A percentile compares a stretch with the other conserved stretches of the same genome.
These are phyloP conservation scores for Dusona sp. DNA, from an alignment of 2,888 invertebrate species.

Conservation along the genomic window DNA sequence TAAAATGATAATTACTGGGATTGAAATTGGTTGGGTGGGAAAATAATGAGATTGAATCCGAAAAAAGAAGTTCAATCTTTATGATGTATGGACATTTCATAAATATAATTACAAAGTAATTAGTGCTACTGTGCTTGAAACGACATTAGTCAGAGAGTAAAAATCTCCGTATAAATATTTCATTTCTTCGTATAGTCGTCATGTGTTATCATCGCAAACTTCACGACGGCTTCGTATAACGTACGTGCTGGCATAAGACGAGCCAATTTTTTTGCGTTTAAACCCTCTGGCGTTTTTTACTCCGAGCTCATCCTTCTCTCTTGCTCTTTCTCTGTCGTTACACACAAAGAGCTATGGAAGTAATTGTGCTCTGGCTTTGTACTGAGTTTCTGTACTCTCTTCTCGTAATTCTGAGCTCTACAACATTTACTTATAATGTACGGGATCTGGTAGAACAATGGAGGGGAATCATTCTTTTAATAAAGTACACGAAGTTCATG, in stretches of 20 bases:
- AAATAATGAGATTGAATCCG: not conserved
- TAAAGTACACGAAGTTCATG: not conserved
- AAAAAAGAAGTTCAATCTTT: not conserved
- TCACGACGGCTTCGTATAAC: slow-evolving; percentile 2
- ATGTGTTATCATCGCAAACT: not conserved
- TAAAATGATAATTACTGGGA: not conserved
- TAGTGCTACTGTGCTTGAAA: not conserved
- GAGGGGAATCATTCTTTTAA: not conserved
- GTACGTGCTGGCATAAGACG: slow-evolving; percentile 50
- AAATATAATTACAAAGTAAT: slow-evolving; percentile 1
- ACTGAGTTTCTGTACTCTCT: slow-evolving; percentile 49
- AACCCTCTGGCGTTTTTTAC: slow-evolving; percentile 32
- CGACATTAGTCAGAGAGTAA: slow-evolving; percentile 5
- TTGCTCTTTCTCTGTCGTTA: slow-evolving; percentile 13
- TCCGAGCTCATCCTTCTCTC: slow-evolving; percentile 30
- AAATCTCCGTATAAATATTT: slow-evolving; percentile 35
- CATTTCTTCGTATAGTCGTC: slow-evolving; percentile 4
- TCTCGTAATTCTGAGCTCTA: slow-evolving; percentile 56
- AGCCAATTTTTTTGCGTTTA: slow-evolving; percentile 49
- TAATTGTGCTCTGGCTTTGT: slow-evolving; percentile 67
- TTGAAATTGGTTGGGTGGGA: too few relatives aligned
- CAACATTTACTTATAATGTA: slow-evolving; percentile 58
- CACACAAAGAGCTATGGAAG: slow-evolving; percentile 63
- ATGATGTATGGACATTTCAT: not conserved
- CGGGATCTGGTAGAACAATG: slow-evolving; percentile 62